phyloP scores from a whole-genome alignment of 2,113 vertebrate species.

The Brienomyrus brachyistius region DNA sequence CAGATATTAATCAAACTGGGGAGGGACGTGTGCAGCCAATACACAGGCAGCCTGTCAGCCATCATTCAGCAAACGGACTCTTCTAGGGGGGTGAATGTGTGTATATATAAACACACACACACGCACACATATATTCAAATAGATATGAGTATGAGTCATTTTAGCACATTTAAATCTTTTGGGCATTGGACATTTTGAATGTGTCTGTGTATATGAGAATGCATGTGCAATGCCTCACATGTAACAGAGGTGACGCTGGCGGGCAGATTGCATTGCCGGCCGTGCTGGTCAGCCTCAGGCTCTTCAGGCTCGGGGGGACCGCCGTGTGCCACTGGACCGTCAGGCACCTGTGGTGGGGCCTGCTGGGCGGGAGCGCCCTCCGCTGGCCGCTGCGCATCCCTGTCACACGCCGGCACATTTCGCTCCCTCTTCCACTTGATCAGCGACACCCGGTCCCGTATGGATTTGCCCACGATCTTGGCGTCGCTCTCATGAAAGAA shows the following conservation, averaged over 20 bases:
- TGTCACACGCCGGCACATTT: constrained; percentile 63
- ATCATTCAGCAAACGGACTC: not conserved
- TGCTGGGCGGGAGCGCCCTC: constrained; percentile 39
- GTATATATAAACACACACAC: not conserved
- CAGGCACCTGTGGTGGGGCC: constrained; percentile 39
- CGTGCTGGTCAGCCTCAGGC: constrained; percentile 73
- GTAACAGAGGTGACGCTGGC: constrained; percentile 80
- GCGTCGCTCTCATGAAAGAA: constrained; percentile 82
- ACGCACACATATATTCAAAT: not conserved
- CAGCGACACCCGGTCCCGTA: constrained; percentile 80
- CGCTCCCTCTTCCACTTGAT: constrained; percentile 87
- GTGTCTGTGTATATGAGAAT: not conserved
- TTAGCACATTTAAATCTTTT: not conserved
- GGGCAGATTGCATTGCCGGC: constrained; percentile 61
- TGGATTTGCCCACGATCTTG: constrained; percentile 90
- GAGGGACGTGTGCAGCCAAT: not conserved
- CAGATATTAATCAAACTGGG: not conserved
- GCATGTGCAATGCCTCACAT: constrained; percentile 61
- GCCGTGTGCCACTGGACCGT: constrained; percentile 42
- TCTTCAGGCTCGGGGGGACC: constrained; percentile 70
- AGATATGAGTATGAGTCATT: not conserved
- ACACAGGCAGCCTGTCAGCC: not conserved
- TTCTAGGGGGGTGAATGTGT: not conserved
- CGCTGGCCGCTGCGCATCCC: constrained; percentile 48
- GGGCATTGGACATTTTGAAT: not conserved